These are phyloP conservation scores for Sturnus vulgaris DNA, from an alignment of 2,113 vertebrate species.

Conservation along the genomic window DNA sequence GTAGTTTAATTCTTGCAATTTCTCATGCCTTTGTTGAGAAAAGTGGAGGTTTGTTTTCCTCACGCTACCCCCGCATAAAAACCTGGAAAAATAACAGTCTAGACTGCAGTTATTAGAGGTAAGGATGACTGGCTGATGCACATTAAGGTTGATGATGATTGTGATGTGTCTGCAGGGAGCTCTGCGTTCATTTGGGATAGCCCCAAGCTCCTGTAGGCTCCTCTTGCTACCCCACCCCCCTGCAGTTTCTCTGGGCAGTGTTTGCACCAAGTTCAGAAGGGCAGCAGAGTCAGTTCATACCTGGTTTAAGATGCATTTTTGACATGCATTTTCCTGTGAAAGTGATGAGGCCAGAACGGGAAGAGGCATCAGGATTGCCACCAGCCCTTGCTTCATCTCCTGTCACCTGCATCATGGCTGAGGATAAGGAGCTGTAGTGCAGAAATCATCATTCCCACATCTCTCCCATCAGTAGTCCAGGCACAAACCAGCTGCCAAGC, in stretches of 20 bases:
- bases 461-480: too few species aligned
- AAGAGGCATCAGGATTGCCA: background rate
- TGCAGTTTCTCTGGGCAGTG: background rate
- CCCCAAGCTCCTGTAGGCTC: background rate
- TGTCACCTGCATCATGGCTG: rapidly evolving
- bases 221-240: background rate
- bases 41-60: background rate
- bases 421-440: background rate
- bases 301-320: background rate
- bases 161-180: background rate
- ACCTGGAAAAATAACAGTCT: background rate
- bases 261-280: background rate
- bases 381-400: background rate
- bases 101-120: background rate
- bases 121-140: background rate
- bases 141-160: background rate
- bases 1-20: background rate
- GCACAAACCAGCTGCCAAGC: background rate
- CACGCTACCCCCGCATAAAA: background rate
- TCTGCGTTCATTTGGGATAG: background rate
- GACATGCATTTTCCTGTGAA: background rate
- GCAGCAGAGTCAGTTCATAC: background rate
- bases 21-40: background rate
- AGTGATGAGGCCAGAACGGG: background rate
- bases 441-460: rapidly evolving